Evolutionary conservation across 1,140 invertebrate genomes (phyloP), one percentile per base, ranked within the genome.

Genomic region (Hypsibius dujardini): DNA sequence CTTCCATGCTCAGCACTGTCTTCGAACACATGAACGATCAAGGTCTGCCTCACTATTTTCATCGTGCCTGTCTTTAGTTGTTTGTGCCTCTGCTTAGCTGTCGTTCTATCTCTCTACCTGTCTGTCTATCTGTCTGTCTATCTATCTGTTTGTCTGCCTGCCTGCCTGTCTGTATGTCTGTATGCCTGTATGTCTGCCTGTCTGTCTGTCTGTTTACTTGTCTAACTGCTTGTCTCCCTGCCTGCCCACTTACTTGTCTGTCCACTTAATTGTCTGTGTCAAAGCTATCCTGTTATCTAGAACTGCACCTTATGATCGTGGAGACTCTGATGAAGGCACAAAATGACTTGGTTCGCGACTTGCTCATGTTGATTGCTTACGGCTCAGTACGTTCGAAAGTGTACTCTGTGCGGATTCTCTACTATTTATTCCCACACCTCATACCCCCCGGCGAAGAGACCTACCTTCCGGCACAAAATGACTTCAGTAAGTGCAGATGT

Each of bases 1-100:
- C 62, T 7, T 67, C 62, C 45, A 67, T 67, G 62, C 12, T 67
- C 12, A 67, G 62, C 62, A 67, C 62, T 12, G 62, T 67, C 12
- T 67, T 67, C 62, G 62, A 67, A 67, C 62, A 67, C 62, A 67
- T 67, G 12, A 67, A 67, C 42, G 62, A 67, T 42, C 62, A 67
- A 67, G 62, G 62, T 56, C 50, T 56, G 50, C 7, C 50, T 56
- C n/a, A 56, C 7, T 12, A 12, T 56, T 56, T 56, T n/a, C n/a
- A 56, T 56, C 7, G 50, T 7, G 50, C 7, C n/a, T 56, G n/a
- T n/a, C 7, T 12, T 56, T 56, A 12, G 50, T 56, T 56, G 50
- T 56, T 56, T 56, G 50, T 56, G 50, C n/a, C n/a, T 56, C 28
- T 28, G 28, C 28, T 28, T 28, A 28, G 28, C 28, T 28, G 28